Conservation (phyloP, 2,888 invertebrate genomes). For the Alcis repandata region DNA sequence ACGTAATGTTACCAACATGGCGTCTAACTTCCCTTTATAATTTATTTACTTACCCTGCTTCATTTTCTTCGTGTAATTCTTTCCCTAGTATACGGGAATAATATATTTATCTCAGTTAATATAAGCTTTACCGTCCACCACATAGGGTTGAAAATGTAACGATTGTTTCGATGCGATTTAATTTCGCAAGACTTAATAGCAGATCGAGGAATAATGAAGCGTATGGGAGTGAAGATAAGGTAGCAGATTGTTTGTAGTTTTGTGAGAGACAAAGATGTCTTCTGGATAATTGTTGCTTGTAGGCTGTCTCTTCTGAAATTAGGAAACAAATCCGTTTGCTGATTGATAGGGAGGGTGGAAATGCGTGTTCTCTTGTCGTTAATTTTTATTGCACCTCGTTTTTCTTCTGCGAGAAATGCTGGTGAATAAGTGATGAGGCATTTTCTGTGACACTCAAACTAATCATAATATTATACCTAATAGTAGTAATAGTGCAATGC, state of each 20-base stretch:
- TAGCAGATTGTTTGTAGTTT: slow-evolving; percentile 52
- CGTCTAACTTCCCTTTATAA: slow-evolving; percentile 64
- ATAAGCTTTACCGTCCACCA: slow-evolving; percentile 52
- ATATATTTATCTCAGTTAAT: slow-evolving; percentile 66
- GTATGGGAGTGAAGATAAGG: slow-evolving; percentile 57
- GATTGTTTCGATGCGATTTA: slow-evolving; percentile 56
- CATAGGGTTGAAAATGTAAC: slow-evolving; percentile 51
- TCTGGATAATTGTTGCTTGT: slow-evolving; percentile 83
- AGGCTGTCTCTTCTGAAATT: slow-evolving; percentile 82
- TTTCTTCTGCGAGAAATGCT: slow-evolving; percentile 48
- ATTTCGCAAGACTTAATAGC: slow-evolving; percentile 57
- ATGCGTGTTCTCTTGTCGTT: slow-evolving; percentile 63
- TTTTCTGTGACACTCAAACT: neutral
- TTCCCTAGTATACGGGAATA: slow-evolving; percentile 82
- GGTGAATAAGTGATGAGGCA: slow-evolving; percentile 19
- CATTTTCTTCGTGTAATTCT: slow-evolving; percentile 84
- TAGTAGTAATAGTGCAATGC: too few relatives aligned
- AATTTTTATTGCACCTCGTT: slow-evolving; percentile 75
- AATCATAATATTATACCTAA: too few relatives aligned
- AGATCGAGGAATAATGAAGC: slow-evolving; percentile 52
- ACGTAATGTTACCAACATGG: slow-evolving; percentile 77
- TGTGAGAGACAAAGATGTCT: slow-evolving; percentile 62
- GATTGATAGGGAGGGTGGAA: slow-evolving; percentile 76
- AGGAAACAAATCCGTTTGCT: slow-evolving; percentile 81
- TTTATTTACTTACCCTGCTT: slow-evolving; percentile 82